phyloP scores from a whole-genome alignment of 2,797 vertebrate species.

The Sebastes flavidus region DNA sequence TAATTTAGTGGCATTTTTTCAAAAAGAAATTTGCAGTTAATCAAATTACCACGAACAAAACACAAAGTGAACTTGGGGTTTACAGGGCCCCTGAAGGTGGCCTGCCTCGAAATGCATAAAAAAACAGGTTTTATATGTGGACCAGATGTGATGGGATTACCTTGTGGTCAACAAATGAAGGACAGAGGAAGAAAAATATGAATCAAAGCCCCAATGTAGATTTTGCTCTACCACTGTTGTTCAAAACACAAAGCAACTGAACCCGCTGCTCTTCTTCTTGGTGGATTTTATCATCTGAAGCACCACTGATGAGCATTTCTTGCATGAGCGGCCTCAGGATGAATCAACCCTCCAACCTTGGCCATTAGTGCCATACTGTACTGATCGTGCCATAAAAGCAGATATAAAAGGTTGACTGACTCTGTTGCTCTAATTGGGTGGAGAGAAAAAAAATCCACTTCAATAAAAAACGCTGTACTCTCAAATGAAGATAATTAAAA shows the following conservation, averaged over 20 bases:
- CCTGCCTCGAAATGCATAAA: not conserved
- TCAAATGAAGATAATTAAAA: constrained; percentile 62
- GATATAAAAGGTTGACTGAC: constrained; percentile 41
- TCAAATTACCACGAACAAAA: not conserved
- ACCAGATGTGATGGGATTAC: not conserved
- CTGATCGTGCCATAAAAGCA: constrained; percentile 45
- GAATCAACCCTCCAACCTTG: constrained; percentile 25
- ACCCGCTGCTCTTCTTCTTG: not conserved
- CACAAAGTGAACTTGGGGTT: not conserved
- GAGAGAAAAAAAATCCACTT: constrained; percentile 21
- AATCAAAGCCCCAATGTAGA: not conserved
- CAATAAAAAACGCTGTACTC: constrained; percentile 15
- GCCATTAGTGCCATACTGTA: constrained; percentile 47
- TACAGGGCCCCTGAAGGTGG: not conserved
- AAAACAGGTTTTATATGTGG: not conserved
- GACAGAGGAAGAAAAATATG: not conserved
- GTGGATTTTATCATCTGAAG: constrained; percentile 18
- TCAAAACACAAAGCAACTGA: not conserved
- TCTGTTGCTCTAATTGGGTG: constrained; percentile 54
- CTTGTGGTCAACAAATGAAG: not conserved
- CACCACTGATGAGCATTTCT: constrained; percentile 48
- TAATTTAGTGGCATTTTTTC: not conserved
- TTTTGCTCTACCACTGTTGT: not conserved
- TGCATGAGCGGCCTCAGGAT: constrained; percentile 34
- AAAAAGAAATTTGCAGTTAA: not conserved